Percentiles rank a stretch among this genome's conserved stretches.
These are phyloP conservation scores for Trimorus sp. DNA, from an alignment of 2,888 invertebrate genomes.

Conservation along the genomic window DNA sequence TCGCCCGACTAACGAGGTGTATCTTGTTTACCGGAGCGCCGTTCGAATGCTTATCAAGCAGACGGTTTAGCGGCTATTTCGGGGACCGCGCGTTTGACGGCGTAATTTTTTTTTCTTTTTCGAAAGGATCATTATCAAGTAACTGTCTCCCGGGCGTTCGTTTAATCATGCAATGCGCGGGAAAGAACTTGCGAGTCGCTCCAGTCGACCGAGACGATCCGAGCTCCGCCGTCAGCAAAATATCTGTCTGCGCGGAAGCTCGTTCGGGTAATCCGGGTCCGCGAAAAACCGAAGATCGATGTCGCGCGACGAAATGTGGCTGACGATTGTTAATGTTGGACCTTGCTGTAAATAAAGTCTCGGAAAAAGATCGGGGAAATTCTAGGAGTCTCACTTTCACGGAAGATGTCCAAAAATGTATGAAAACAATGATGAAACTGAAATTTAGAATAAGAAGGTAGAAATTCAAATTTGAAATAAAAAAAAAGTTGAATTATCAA, in stretches of 20 bases:
- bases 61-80: slow-evolving; percentile 26
- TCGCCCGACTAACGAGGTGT: slow-evolving; percentile 29
- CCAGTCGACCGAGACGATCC: slow-evolving; percentile 31
- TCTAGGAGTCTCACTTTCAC: too few relatives aligned
- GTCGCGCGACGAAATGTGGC: slow-evolving; percentile 10
- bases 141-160: slow-evolving; percentile 23
- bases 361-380: too few relatives aligned
- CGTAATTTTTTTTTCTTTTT: slow-evolving; percentile 39
- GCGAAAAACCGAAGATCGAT: slow-evolving; percentile 35
- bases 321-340: too few relatives aligned
- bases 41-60: slow-evolving; percentile 40
- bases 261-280: slow-evolving; percentile 27
- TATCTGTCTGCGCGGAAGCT: slow-evolving; percentile 17
- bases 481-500: too few relatives aligned
- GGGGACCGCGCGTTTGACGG: slow-evolving; percentile 16
- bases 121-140: slow-evolving; percentile 45
- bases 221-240: slow-evolving; percentile 44
- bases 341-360: too few relatives aligned
- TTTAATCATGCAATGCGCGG: slow-evolving; percentile 44
- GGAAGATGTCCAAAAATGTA: too few relatives aligned
- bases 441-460: too few relatives aligned
- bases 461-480: too few relatives aligned
- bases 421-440: too few relatives aligned
- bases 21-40: slow-evolving; percentile 34
- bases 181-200: slow-evolving; percentile 46